Evolutionary conservation across 2,113 vertebrate species (phyloP), one percentile per base, ranked within the genome.

Genomic region (Diglossa brunneiventris): DNA sequence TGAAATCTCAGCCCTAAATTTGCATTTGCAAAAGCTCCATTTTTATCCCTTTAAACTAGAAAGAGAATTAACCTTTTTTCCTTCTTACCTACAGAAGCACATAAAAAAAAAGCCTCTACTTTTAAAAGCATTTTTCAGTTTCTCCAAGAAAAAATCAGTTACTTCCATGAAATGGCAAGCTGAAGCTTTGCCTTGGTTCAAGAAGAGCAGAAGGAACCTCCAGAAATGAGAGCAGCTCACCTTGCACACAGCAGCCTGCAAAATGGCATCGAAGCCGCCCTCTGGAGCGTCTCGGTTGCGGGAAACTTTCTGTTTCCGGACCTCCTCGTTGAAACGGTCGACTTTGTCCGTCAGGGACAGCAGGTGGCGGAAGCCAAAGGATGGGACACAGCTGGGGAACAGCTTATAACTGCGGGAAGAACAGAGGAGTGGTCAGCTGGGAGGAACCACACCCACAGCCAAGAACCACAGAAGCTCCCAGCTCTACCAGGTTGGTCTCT

Each of bases 181-280:
- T 20, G 16, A 74, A 87, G 42, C 44, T 46, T n/a, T 24, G 46
- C 5, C 20, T 41, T 31, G 8, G n/a, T n/a, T 56, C 23, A 58
- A 66, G 14, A 75, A 88, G 15, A 95, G 19, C 19, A 78, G 39
- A 86, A 74, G 19, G 67, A 91, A 79, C 7, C 27, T 33, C 13
- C 41, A 81, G 64, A 52, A 82, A 41, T 22, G 35, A 69, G 49
- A 63, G 19, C 3, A 3, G 47, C 97, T 98, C 97, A 99, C 99
- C 98, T 99, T 99, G 96, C 99, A 99, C 46, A 99, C 99, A 0
- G 99, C 98, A 1, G 99, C 99, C 98, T 99, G 99, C 85, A 99
- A 97, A 61, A 99, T 98, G 6, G 99, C 99, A 41, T 99, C 99
- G 0, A 99, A 99, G 4, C 99, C 99, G 0, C 99, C 99, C 93